Percentiles rank a stretch among this genome's conserved stretches.
Evolutionary conservation across 2,888 invertebrate species (phyloP).

Genomic region (Scotopteryx bipunctaria): DNA sequence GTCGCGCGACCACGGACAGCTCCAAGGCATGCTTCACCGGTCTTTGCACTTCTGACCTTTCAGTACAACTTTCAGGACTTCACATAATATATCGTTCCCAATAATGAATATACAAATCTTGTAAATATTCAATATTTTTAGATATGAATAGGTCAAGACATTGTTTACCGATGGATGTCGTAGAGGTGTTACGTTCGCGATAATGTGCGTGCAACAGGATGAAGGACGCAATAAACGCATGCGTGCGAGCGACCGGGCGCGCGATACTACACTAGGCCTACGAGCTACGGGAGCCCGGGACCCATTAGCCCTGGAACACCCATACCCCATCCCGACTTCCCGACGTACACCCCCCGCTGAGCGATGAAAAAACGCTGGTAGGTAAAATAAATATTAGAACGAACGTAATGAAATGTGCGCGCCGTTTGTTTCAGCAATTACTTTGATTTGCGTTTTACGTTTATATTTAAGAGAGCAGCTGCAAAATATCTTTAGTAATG

Average conservation of each 20-base stretch:
- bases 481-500: too few species aligned
- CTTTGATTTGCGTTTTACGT: slow-evolving; percentile 20
- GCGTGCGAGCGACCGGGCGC: slow-evolving; percentile 65
- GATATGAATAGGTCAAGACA: too few species aligned
- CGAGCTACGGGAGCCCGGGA: slow-evolving; percentile 35
- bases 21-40: slow-evolving; percentile 69
- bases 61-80: slow-evolving; percentile 42
- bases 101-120: too few species aligned
- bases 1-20: slow-evolving; percentile 75
- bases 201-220: slow-evolving; percentile 58
- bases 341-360: slow-evolving; percentile 57
- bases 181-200: slow-evolving; percentile 25
- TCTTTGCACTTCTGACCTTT: slow-evolving; percentile 53
- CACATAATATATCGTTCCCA: too few species aligned
- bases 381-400: slow-evolving; percentile 36
- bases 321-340: slow-evolving; percentile 51
- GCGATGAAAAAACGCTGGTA: slow-evolving; percentile 36
- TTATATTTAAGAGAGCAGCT: not conserved
- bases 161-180: not conserved
- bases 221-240: slow-evolving; percentile 54
- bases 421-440: slow-evolving; percentile 25
- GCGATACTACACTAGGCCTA: slow-evolving; percentile 62
- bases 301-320: slow-evolving; percentile 43
- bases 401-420: slow-evolving; percentile 32
- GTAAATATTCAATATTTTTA: too few species aligned